Percentiles rank a stretch among this genome's conserved stretches.
Conservation (phyloP, 2,113 vertebrate species). For the Stictonetta naevosa region DNA sequence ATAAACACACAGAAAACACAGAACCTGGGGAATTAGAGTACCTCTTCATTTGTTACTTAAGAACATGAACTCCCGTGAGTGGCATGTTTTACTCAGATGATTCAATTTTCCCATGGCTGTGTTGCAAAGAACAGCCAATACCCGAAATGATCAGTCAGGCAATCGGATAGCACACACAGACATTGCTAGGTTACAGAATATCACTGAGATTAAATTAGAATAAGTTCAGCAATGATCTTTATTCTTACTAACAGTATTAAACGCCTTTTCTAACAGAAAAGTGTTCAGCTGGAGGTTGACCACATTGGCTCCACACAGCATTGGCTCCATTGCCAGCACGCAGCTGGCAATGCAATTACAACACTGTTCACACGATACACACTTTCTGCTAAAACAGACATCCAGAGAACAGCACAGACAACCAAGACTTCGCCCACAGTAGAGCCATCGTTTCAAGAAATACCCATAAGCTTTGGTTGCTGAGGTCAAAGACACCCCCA, state of each 20-base stretch:
- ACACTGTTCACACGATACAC: not conserved
- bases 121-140: not conserved
- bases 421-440: not conserved
- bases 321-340: too few relatives aligned
- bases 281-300: not conserved
- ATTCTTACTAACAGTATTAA: not conserved
- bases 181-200: not conserved
- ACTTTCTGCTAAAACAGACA: not conserved
- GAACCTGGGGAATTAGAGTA: not conserved
- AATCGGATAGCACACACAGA: not conserved
- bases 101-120: not conserved
- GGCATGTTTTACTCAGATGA: not conserved
- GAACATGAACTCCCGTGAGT: not conserved
- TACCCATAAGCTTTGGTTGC: not conserved
- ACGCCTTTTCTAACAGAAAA: not conserved
- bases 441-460: not conserved
- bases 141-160: not conserved
- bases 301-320: not conserved
- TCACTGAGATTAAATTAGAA: not conserved
- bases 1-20: not conserved
- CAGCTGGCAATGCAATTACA: accelerated
- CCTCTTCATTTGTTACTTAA: not conserved
- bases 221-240: not conserved
- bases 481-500: not conserved
- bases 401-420: not conserved